phyloP scores from a whole-genome alignment of 2,888 invertebrate genomes.

The Megalurothrips usitatus region DNA sequence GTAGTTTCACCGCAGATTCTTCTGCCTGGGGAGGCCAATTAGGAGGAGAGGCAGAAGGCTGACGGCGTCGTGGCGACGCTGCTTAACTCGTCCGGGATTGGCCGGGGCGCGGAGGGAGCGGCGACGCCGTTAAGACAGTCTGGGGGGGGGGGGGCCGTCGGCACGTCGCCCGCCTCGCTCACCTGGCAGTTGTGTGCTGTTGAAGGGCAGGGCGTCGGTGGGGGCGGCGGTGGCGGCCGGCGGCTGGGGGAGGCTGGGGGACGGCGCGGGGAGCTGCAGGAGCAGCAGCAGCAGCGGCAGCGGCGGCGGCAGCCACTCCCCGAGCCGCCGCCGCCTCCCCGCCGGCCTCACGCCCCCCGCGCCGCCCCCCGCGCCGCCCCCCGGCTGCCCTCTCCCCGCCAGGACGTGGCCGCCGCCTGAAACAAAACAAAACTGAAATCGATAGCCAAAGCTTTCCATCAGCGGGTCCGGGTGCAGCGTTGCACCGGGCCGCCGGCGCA shows the following conservation, averaged over 20 bases:
- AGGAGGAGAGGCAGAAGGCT: too few species aligned
- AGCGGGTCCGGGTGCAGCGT: too few species aligned
- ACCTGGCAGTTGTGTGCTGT: constrained; percentile 16
- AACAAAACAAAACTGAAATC: constrained; percentile 18
- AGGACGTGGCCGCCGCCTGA: neutral
- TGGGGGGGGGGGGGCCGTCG: neutral
- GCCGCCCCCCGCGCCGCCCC: neutral
- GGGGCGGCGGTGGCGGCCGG: neutral
- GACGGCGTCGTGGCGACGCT: too few species aligned
- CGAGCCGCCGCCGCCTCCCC: neutral
- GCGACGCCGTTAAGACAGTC: neutral
- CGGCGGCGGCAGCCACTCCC: neutral
- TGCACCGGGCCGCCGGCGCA: too few species aligned
- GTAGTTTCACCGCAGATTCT: too few species aligned
- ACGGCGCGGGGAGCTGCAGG: neutral
- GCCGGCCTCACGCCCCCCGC: neutral
- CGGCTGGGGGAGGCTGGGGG: constrained; percentile 4
- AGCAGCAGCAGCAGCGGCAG: constrained; percentile 10
- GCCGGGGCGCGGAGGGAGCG: too few species aligned
- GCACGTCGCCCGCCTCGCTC: neutral
- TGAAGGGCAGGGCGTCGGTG: neutral
- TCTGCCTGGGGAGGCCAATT: too few species aligned
- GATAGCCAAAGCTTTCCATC: constrained; percentile 11
- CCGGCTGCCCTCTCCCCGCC: neutral
- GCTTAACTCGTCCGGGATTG: too few species aligned